Evolutionary conservation across 2,888 invertebrate genomes (phyloP).

Genomic region (Drosophila paucipuncta): DNA sequence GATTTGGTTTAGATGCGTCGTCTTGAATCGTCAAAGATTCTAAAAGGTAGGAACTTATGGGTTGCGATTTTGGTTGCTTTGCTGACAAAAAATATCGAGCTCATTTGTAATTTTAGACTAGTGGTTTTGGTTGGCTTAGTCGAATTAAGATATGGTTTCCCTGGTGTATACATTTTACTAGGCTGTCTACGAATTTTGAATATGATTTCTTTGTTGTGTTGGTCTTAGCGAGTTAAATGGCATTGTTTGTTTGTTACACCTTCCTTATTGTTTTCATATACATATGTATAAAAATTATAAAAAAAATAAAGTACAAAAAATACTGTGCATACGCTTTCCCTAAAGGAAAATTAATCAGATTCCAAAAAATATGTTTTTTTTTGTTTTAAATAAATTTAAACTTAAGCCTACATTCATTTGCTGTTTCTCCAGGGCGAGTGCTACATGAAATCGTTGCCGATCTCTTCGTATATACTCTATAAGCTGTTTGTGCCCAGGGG

Average conservation of each 20-base stretch:
- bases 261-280: conserved; percentile 16
- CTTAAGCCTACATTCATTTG: conserved; percentile 46
- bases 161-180: conserved; percentile 11
- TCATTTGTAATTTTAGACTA: conserved; percentile 58
- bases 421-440: conserved; percentile 50
- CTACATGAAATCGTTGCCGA: conserved; percentile 29
- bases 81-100: conserved; percentile 28
- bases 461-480: conserved; percentile 52
- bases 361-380: conserved; percentile 18
- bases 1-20: conserved; percentile 2
- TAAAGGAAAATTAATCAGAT: conserved; percentile 46
- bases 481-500: conserved; percentile 24
- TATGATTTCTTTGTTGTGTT: conserved; percentile 24
- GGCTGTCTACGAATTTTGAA: conserved; percentile 10
- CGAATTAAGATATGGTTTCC: conserved; percentile 28
- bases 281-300: conserved; percentile 32
- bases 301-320: conserved; percentile 63
- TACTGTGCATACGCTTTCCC: conserved; percentile 64
- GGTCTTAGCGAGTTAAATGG: conserved; percentile 61
- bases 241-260: conserved; percentile 27
- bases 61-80: conserved; percentile 24
- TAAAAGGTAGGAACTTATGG: conserved; percentile 58
- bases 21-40: conserved; percentile 11
- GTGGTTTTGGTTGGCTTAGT: conserved; percentile 32
- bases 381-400: conserved; percentile 43